A percentile compares a stretch with the other conserved stretches of the same genome.
These are phyloP conservation scores for Bombus terrestris DNA, from an alignment of 1,140 invertebrate species.

Conservation along the genomic window DNA sequence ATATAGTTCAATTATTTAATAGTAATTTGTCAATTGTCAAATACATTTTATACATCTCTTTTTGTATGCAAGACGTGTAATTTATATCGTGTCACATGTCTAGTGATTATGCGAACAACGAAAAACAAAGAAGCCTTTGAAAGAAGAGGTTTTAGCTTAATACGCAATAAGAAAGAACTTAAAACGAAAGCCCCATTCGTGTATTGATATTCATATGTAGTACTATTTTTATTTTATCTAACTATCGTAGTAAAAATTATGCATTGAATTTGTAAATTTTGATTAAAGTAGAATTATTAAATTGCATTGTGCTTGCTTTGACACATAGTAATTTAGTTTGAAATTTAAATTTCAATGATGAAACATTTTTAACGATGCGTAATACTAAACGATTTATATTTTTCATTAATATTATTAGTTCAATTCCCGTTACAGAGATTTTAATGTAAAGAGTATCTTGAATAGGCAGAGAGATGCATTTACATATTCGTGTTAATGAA, in stretches of 20 bases:
- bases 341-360: too few species aligned
- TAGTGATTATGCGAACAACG: neutral
- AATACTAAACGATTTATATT: too few species aligned
- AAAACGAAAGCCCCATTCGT: neutral
- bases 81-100: neutral
- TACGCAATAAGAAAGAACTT: neutral
- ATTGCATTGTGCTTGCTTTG: neutral
- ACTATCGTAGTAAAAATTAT: neutral
- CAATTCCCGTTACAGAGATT: too few species aligned
- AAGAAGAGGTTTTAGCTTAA: neutral
- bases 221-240: neutral
- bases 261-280: neutral
- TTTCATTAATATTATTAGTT: too few species aligned
- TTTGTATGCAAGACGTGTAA: neutral
- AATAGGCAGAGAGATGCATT: too few species aligned
- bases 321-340: too few species aligned
- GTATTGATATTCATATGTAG: neutral
- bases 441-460: too few species aligned
- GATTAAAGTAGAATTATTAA: neutral
- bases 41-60: neutral
- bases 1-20: too few species aligned
- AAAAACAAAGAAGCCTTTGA: neutral
- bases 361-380: too few species aligned
- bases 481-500: too few species aligned
- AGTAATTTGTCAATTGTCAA: too few species aligned